Evolutionary conservation across 2,113 vertebrate species (phyloP).

Genomic region (Oreocharis arfaki): DNA sequence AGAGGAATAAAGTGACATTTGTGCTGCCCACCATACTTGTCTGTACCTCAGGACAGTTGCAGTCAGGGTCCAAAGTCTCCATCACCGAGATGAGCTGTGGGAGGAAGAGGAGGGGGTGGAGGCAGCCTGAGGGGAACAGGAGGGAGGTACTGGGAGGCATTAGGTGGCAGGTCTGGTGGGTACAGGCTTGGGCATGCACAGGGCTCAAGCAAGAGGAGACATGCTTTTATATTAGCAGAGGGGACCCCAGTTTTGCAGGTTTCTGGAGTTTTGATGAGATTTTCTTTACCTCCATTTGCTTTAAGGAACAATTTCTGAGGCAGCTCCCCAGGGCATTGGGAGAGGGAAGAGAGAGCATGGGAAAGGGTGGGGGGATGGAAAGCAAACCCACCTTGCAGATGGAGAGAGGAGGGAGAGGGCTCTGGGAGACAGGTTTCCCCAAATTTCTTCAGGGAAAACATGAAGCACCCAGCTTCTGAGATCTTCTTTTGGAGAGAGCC

Average conservation of each 20-base stretch:
- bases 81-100: background rate
- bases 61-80: background rate
- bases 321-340: accelerated
- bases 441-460: background rate
- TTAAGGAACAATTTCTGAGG: background rate
- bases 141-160: background rate
- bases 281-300: background rate
- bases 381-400: background rate
- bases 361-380: background rate
- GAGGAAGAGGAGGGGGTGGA: background rate
- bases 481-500: background rate
- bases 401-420: background rate
- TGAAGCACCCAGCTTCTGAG: background rate
- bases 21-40: background rate
- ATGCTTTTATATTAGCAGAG: background rate
- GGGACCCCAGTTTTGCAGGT: accelerated
- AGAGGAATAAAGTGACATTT: background rate
- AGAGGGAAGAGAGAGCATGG: background rate
- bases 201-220: background rate
- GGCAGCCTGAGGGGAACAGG: background rate
- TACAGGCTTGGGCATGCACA: background rate
- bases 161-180: background rate
- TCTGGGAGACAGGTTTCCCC: background rate
- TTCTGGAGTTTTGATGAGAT: background rate
- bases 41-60: background rate